A percentile compares a stretch with the other conserved stretches of the same genome.
Evolutionary conservation across 2,113 vertebrate genomes (phyloP).

Genomic region (Paramisgurnus dabryanus): DNA sequence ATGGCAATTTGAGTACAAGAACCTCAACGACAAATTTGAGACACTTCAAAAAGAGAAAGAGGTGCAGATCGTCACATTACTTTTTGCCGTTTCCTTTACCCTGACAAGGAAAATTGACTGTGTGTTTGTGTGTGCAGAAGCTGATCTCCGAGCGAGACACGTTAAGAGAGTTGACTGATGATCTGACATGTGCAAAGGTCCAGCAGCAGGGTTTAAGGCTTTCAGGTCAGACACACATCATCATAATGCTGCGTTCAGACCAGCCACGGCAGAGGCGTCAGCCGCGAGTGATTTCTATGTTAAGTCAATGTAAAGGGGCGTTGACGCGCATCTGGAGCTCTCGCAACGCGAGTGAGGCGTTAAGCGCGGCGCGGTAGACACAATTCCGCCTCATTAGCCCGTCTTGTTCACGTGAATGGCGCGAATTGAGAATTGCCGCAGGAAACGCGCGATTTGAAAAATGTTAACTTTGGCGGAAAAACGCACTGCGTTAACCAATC

Average conservation of each 20-base stretch:
- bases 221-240: slow-evolving; percentile 70
- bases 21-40: slow-evolving; percentile 84
- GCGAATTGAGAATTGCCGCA: too few relatives aligned
- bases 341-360: too few relatives aligned
- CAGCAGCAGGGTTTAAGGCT: slow-evolving; percentile 77
- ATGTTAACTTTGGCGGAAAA: too few relatives aligned
- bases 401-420: too few relatives aligned
- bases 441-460: too few relatives aligned
- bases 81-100: neutral
- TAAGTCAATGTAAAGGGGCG: too few relatives aligned
- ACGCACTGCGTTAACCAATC: too few relatives aligned
- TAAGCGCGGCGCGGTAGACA: too few relatives aligned
- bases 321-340: too few relatives aligned
- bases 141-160: slow-evolving; percentile 83
- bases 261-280: too few relatives aligned
- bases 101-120: neutral
- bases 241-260: neutral
- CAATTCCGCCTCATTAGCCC: too few relatives aligned
- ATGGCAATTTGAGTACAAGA: slow-evolving; percentile 88
- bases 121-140: slow-evolving; percentile 65
- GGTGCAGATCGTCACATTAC: slow-evolving; percentile 66
- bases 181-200: slow-evolving; percentile 84
- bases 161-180: slow-evolving; percentile 85
- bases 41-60: slow-evolving; percentile 84
- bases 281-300: too few relatives aligned